Percentiles rank a stretch among this genome's conserved stretches.
phyloP scores from a whole-genome alignment of 1,140 invertebrate species.

The Marisa cornuarietis region DNA sequence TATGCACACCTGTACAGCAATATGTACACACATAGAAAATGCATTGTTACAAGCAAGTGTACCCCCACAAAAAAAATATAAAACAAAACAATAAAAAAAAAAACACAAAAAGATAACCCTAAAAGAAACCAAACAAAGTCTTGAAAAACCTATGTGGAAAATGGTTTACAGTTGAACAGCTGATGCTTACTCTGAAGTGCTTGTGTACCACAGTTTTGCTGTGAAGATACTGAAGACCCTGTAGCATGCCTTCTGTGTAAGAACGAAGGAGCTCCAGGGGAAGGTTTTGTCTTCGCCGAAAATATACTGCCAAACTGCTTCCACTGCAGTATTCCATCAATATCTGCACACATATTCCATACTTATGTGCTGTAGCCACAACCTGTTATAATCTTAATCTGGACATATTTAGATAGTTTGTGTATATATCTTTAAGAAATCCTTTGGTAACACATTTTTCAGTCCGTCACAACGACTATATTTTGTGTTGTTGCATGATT shows the following conservation, averaged over 20 bases:
- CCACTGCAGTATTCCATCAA: constrained; percentile 75
- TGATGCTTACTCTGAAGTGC: constrained; percentile 70
- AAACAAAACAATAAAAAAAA: background rate
- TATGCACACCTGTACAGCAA: background rate
- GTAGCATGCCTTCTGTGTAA: constrained; percentile 74
- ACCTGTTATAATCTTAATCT: too few relatives aligned
- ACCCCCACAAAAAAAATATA: too few relatives aligned
- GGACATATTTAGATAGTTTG: too few relatives aligned
- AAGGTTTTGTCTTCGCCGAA: constrained; percentile 71
- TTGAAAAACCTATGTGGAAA: too few relatives aligned
- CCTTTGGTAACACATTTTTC: too few relatives aligned
- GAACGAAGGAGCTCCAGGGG: constrained; percentile 72
- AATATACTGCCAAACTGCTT: constrained; percentile 65
- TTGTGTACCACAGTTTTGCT: constrained; percentile 82
- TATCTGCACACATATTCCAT: constrained; percentile 42
- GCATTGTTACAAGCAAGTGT: background rate
- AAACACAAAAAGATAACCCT: background rate
- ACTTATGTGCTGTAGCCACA: too few relatives aligned
- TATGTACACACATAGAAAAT: background rate
- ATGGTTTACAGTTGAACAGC: too few relatives aligned
- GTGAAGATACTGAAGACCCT: constrained; percentile 78
- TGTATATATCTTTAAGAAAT: too few relatives aligned
- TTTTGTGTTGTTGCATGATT: too few relatives aligned
- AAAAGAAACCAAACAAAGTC: too few relatives aligned
- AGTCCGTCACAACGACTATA: too few relatives aligned